Base-by-base conservation (phyloP, 2,888 invertebrate genomes). In the Ditula angustiorana region DNA sequence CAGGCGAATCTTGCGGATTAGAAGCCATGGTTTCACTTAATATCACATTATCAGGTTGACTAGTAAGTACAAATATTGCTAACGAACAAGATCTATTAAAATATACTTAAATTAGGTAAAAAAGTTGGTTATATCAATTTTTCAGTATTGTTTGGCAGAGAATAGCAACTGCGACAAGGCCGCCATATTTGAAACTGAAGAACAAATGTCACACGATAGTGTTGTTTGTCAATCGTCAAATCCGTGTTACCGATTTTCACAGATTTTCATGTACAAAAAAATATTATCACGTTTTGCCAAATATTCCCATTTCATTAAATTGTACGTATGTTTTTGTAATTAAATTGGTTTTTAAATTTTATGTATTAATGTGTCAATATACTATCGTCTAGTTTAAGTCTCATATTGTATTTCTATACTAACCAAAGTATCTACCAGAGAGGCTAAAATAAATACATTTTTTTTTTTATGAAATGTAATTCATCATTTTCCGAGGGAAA, bases 121-220 rank as follows among this genome's bases (percentile, higher is more conserved):
- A 87, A 83, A 83, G 76, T 84, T 81, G 78, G 79, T 77, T 85
- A 84, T 67, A 83, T 84, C 77, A 85, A 85, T 85, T 87, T 88
- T 88, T 87, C 76, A 85, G 80, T 91, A 86, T 90, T 91, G 91
- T 92, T 92, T 92, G 86, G 87, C 85, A 90, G 80, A 87, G 83
- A 90, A 88, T 85, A 88, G 88, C 88, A 90, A 91, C 89, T 91
- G 90, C 90, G 91, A 92, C 89, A 89, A 86, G 90, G 83, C 86
- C 86, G 91, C 92, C 92, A 92, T 92, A 85, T 92, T 92, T 90
- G 83, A 88, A 87, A 88, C 86, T 87, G 79, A 77, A 87, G 83
- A 79, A 72, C 71, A 76, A 76, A 74, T 74, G 72, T 75, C 74
- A 74, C 61, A 67, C 23, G 28, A 8, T 64, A 64, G 64, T 47